Evolutionary conservation across 2,888 invertebrate species (phyloP).

Genomic region (Anorthoa munda): DNA sequence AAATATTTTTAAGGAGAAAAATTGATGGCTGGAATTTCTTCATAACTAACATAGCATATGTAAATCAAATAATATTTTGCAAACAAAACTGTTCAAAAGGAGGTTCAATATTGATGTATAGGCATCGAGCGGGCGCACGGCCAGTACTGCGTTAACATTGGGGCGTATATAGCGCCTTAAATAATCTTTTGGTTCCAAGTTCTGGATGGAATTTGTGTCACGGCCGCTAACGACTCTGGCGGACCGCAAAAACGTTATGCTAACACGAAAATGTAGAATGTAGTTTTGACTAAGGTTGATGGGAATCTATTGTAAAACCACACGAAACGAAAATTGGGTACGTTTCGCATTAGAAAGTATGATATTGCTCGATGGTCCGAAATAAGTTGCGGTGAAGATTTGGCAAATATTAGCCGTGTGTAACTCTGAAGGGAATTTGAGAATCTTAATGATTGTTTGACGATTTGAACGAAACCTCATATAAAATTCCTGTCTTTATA

Average conservation of each 20-base stretch:
- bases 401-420: conserved; percentile 14
- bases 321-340: conserved; percentile 22
- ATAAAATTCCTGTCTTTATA: not conserved
- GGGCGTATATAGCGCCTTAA: too few species aligned
- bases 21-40: too few species aligned
- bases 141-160: too few species aligned
- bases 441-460: not conserved
- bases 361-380: conserved; percentile 5
- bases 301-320: conserved; percentile 35
- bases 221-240: conserved; percentile 60
- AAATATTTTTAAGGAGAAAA: too few species aligned
- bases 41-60: too few species aligned
- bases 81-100: too few species aligned
- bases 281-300: conserved; percentile 22
- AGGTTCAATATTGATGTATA: too few species aligned
- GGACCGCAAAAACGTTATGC: conserved; percentile 60
- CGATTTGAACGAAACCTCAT: not conserved
- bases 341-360: conserved; percentile 52
- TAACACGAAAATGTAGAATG: conserved; percentile 42
- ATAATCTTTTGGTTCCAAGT: conserved; percentile 49
- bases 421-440: not conserved
- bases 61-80: too few species aligned
- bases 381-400: conserved; percentile 32
- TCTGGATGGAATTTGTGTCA: conserved; percentile 68
- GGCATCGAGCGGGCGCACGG: too few species aligned